Conservation (phyloP, 1,140 invertebrate species). For the Drosophila arizonae region DNA sequence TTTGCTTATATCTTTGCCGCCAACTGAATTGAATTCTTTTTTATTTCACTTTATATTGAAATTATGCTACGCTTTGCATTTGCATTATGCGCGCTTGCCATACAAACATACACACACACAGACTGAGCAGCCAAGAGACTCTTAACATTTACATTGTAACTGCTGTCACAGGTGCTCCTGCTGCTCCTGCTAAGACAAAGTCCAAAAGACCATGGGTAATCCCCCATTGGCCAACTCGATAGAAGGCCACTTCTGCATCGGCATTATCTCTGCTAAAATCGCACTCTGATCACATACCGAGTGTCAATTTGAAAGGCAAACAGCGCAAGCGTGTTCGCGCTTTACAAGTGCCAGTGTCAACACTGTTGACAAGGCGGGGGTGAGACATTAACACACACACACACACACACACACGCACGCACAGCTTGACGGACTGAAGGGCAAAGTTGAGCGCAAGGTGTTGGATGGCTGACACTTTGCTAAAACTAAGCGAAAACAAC, state of each 20-base stretch:
- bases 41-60: constrained; percentile 54
- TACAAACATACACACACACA: constrained; percentile 5
- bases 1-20: constrained; percentile 77
- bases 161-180: constrained; percentile 50
- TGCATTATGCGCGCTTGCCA: constrained; percentile 46
- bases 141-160: constrained; percentile 50
- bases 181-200: not conserved
- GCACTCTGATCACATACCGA: constrained; percentile 21
- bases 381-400: not conserved
- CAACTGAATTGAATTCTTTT: constrained; percentile 60
- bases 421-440: not conserved
- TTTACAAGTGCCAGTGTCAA: constrained; percentile 67
- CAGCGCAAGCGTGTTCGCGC: constrained; percentile 60
- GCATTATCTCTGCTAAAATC: constrained; percentile 11
- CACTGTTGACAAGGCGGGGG: constrained; percentile 23
- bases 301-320: constrained; percentile 63
- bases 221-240: not conserved
- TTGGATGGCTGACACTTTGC: not conserved
- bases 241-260: not conserved
- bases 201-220: not conserved
- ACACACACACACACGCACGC: not conserved
- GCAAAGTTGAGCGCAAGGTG: constrained; percentile 6
- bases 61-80: constrained; percentile 79
- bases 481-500: not conserved
- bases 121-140: too few relatives aligned